A percentile compares a stretch with the other conserved stretches of the same genome.
Evolutionary conservation across 2,888 invertebrate genomes (phyloP).

Genomic region (Metopia argyrocephala): DNA sequence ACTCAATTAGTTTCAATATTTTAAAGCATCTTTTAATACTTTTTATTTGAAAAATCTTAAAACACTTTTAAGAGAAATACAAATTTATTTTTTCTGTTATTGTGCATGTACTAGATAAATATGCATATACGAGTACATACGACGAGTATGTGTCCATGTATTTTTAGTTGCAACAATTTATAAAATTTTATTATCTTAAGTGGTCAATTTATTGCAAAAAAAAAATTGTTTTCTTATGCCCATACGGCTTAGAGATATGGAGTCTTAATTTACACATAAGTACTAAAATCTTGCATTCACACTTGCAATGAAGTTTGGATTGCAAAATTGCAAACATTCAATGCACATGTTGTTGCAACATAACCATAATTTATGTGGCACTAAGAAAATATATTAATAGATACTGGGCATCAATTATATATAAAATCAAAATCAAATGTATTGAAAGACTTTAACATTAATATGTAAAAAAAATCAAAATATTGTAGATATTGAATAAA

Average conservation of each 20-base stretch:
- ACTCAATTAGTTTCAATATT: background rate
- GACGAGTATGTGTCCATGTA: too few relatives aligned
- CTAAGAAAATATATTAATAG: background rate
- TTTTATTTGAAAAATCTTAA: background rate
- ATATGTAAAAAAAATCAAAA: too few relatives aligned
- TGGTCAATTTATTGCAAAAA: slow-evolving; percentile 47
- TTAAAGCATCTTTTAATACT: slow-evolving; percentile 9
- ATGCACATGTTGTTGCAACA: slow-evolving; percentile 25
- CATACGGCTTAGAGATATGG: background rate
- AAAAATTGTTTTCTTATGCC: slow-evolving; percentile 3
- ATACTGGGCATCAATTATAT: too few relatives aligned
- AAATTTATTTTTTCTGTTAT: too few relatives aligned
- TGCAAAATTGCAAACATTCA: slow-evolving; percentile 13
- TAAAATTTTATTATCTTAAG: slow-evolving; percentile 49
- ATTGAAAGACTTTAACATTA: too few relatives aligned
- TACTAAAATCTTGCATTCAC: slow-evolving; percentile 18
- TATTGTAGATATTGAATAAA: too few relatives aligned
- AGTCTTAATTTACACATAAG: slow-evolving; percentile 39
- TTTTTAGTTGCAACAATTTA: slow-evolving; percentile 34
- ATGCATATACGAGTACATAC: background rate
- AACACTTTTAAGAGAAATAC: background rate
- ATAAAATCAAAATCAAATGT: too few relatives aligned
- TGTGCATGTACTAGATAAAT: too few relatives aligned
- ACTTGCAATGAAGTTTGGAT: slow-evolving; percentile 33
- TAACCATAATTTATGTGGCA: slow-evolving; percentile 24